Conservation (phyloP, 2,888 invertebrate genomes). For the Eumerus sabulonum region DNA sequence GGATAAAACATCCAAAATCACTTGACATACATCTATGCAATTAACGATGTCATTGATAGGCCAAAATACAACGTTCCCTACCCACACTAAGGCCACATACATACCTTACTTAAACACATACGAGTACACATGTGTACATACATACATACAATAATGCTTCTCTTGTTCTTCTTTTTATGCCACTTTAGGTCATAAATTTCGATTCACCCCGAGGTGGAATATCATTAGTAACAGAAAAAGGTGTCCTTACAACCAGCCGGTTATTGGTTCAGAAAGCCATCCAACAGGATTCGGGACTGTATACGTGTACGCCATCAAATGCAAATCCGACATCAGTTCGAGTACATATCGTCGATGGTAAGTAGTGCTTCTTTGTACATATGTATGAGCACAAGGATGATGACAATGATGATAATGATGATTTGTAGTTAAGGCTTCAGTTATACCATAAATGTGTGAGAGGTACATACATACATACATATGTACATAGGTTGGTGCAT, state of each 20-base stretch:
- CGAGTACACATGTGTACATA: no score
- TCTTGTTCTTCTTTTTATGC: slow-evolving; percentile 33
- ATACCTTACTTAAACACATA: not conserved
- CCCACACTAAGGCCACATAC: slow-evolving; percentile 11
- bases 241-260: slow-evolving; percentile 89
- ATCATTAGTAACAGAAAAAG: slow-evolving; percentile 92
- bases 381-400: no score
- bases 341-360: slow-evolving; percentile 93
- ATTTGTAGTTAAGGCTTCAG: slow-evolving; percentile 21
- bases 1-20: slow-evolving; percentile 40
- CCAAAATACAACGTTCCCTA: slow-evolving; percentile 27
- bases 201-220: slow-evolving; percentile 93
- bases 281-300: slow-evolving; percentile 88
- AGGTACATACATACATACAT: not conserved
- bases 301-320: slow-evolving; percentile 91
- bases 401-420: slow-evolving; percentile 7
- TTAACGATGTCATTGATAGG: slow-evolving; percentile 35
- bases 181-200: slow-evolving; percentile 89
- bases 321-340: slow-evolving; percentile 88
- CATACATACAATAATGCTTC: not conserved
- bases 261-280: slow-evolving; percentile 90
- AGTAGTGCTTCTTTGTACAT: slow-evolving; percentile 78
- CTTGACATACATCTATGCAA: slow-evolving; percentile 41
- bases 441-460: not conserved
- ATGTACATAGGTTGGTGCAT: no score